A percentile compares a stretch with the other conserved stretches of the same genome.
These are phyloP conservation scores for Choreutis nemorana DNA, from an alignment of 2,888 invertebrate species.

Conservation along the genomic window DNA sequence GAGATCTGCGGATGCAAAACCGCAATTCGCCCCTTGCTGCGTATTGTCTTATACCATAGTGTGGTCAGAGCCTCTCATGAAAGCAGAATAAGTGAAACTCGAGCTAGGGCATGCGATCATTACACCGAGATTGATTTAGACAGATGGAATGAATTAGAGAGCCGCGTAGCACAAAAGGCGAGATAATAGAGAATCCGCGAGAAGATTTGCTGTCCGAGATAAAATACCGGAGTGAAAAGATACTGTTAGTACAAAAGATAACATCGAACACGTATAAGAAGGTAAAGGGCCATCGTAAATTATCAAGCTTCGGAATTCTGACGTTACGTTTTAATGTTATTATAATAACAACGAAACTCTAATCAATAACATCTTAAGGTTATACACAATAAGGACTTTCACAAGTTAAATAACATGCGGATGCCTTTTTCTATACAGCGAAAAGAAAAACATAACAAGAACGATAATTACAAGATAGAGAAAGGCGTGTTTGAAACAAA, in stretches of 20 bases:
- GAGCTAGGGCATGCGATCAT: conserved; percentile 24
- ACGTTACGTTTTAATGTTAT: background rate
- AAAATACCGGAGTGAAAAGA: conserved; percentile 28
- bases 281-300: conserved; percentile 3
- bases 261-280: conserved; percentile 10
- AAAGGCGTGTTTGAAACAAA: conserved; percentile 41
- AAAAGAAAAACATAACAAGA: conserved; percentile 35
- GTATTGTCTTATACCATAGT: conserved; percentile 24
- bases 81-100: conserved; percentile 27
- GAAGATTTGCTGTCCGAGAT: conserved; percentile 26
- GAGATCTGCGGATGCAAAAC: conserved; percentile 40
- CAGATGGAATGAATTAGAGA: conserved; percentile 27
- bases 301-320: background rate
- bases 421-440: conserved; percentile 30
- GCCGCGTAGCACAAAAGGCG: conserved; percentile 22
- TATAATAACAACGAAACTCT: conserved; percentile 21
- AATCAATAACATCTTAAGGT: conserved; percentile 31
- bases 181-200: conserved; percentile 24
- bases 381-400: conserved; percentile 40
- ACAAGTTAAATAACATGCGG: conserved; percentile 33
- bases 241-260: conserved; percentile 13
- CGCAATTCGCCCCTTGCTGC: conserved; percentile 34
- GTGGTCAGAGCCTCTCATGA: conserved; percentile 20
- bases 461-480: conserved; percentile 44
- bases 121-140: conserved; percentile 30